A percentile compares a stretch with the other conserved stretches of the same genome.
These are phyloP conservation scores for Pandemis cinnamomeana DNA, from an alignment of 2,888 invertebrate genomes.

Conservation along the genomic window DNA sequence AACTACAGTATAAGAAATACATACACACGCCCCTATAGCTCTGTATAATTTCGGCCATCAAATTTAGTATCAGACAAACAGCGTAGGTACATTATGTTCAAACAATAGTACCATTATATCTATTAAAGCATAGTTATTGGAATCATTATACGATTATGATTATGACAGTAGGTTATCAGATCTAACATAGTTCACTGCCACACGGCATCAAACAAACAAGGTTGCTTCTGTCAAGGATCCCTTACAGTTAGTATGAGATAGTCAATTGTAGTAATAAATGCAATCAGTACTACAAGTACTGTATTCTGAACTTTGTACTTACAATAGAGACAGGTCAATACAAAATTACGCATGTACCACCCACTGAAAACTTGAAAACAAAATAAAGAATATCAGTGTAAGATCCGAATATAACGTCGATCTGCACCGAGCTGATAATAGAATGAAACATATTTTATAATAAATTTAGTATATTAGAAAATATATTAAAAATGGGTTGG, in stretches of 20 bases:
- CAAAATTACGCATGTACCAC: background rate
- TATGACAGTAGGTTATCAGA: slow-evolving; percentile 40
- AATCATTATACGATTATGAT: background rate
- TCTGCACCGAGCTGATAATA: too few relatives aligned
- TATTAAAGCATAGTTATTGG: background rate
- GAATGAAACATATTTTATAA: too few relatives aligned
- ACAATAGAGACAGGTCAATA: background rate
- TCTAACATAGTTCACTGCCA: slow-evolving; percentile 59
- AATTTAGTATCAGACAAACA: background rate
- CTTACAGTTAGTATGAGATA: slow-evolving; percentile 30
- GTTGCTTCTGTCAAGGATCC: slow-evolving; percentile 46
- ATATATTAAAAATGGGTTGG: too few relatives aligned
- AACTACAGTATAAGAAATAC: background rate
- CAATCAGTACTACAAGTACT: background rate
- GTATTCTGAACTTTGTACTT: background rate
- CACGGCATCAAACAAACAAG: slow-evolving; percentile 54
- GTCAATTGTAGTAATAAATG: background rate
- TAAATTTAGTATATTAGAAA: too few relatives aligned
- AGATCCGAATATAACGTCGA: too few relatives aligned
- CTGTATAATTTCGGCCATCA: background rate
- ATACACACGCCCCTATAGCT: background rate
- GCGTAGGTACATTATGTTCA: background rate
- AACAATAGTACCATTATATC: background rate
- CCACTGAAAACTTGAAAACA: too few relatives aligned
- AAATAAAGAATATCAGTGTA: too few relatives aligned